Evolutionary conservation across 1,140 invertebrate genomes (phyloP).

Genomic region (Papilio machaon): DNA sequence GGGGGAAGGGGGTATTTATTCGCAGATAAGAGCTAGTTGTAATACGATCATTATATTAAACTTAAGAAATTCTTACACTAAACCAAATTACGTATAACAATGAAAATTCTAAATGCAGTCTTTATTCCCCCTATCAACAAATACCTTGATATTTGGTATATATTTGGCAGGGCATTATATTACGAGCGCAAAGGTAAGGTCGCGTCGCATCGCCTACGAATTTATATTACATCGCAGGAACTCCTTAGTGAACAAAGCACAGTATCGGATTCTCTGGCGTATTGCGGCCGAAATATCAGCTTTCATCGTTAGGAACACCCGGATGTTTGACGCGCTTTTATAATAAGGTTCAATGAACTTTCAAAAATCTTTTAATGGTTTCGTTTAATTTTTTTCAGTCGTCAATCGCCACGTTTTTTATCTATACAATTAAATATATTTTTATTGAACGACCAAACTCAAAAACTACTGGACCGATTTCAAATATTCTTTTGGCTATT

Average conservation of each 20-base stretch:
- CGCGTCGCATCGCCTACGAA: neutral
- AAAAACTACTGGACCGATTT: no score
- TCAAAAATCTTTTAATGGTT: neutral
- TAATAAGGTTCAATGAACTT: neutral
- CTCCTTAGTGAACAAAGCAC: conserved; percentile 15
- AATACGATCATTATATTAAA: no score
- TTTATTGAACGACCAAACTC: no score
- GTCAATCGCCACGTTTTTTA: no score
- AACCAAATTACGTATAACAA: no score
- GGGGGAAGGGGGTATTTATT: no score
- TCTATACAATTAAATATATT: no score
- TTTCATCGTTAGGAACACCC: conserved; percentile 1
- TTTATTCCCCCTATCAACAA: neutral
- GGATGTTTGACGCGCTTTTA: conserved; percentile 13
- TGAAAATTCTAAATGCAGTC: neutral
- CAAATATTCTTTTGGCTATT: no score
- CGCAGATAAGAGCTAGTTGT: no score
- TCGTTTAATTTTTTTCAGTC: neutral
- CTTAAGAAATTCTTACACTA: no score
- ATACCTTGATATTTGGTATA: neutral
- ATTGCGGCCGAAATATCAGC: conserved; percentile 9
- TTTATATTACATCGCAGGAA: conserved; percentile 4
- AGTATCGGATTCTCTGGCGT: conserved; percentile 14
- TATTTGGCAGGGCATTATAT: neutral
- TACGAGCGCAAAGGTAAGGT: conserved; percentile 4